phyloP scores from a whole-genome alignment of 2,888 invertebrate genomes.

The Prenolepis imparis region DNA sequence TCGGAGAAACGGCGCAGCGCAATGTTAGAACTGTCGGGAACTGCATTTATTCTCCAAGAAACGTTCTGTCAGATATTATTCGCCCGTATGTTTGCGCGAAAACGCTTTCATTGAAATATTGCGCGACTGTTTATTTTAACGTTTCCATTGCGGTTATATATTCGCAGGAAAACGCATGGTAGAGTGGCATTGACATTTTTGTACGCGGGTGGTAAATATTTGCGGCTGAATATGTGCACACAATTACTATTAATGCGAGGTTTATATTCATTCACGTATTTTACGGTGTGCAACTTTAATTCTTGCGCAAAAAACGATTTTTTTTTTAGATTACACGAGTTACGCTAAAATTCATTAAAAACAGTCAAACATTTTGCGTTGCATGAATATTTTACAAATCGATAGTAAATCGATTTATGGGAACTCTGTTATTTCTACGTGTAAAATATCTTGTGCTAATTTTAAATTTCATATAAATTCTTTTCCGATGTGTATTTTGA shows the following conservation, averaged over 20 bases:
- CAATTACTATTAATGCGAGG: slow-evolving; percentile 46
- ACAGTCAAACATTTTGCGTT: too few species aligned
- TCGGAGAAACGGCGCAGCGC: slow-evolving; percentile 42
- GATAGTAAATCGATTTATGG: too few species aligned
- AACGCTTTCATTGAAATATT: slow-evolving; percentile 55
- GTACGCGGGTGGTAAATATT: slow-evolving; percentile 51
- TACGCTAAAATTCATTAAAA: not conserved
- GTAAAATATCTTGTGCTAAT: not conserved
- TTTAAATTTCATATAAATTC: not conserved
- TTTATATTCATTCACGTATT: slow-evolving; percentile 11
- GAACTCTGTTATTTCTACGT: not conserved
- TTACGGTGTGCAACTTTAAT: slow-evolving; percentile 20
- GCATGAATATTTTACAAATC: too few species aligned
- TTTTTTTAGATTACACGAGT: not conserved
- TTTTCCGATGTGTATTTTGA: not conserved
- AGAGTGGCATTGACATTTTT: slow-evolving; percentile 53
- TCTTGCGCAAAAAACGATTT: slow-evolving; percentile 24
- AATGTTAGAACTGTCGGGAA: slow-evolving; percentile 52
- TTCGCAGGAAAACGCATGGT: slow-evolving; percentile 26
- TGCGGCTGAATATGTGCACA: slow-evolving; percentile 45
- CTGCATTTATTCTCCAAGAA: slow-evolving; percentile 52
- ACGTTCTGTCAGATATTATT: slow-evolving; percentile 55
- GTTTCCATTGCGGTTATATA: slow-evolving; percentile 36
- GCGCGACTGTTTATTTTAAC: slow-evolving; percentile 56
- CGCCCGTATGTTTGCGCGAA: slow-evolving; percentile 37